A percentile compares a stretch with the other conserved stretches of the same genome.
Evolutionary conservation across 2,888 invertebrate species (phyloP).

Genomic region (Papilio demoleus): DNA sequence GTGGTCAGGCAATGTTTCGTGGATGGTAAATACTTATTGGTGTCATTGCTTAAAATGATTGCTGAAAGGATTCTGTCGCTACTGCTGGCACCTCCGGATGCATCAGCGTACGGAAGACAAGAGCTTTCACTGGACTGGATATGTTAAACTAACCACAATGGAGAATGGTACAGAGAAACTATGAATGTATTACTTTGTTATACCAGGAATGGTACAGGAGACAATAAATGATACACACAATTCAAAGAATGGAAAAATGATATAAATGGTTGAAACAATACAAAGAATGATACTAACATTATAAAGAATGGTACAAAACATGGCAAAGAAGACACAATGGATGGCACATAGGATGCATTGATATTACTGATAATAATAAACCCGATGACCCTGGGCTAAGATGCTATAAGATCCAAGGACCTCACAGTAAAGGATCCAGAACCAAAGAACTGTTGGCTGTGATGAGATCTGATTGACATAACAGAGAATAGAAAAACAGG

Average conservation of each 20-base stretch:
- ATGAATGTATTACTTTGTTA: too few species aligned
- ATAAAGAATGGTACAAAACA: background rate
- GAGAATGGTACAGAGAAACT: background rate
- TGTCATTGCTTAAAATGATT: conserved; percentile 63
- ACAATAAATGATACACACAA: background rate
- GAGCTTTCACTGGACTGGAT: conserved; percentile 2
- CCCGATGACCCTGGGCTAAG: background rate
- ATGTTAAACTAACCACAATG: background rate
- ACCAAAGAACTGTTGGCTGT: background rate
- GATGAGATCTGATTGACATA: background rate
- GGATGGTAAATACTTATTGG: conserved; percentile 60
- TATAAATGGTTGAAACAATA: background rate
- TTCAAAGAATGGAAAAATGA: background rate
- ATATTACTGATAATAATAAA: background rate
- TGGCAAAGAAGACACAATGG: background rate
- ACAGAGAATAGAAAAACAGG: conserved; percentile 21
- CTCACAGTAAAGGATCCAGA: background rate
- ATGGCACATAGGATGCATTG: background rate
- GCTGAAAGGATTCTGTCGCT: conserved; percentile 13
- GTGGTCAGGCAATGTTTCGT: conserved; percentile 51
- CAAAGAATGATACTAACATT: background rate
- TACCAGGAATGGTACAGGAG: background rate
- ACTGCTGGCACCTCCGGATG: conserved; percentile 10
- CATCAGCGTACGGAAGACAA: conserved; percentile 22
- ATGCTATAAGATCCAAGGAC: conserved; percentile 14